phyloP scores from a whole-genome alignment of 2,797 vertebrate species.

The Enteromius fasciolatus region DNA sequence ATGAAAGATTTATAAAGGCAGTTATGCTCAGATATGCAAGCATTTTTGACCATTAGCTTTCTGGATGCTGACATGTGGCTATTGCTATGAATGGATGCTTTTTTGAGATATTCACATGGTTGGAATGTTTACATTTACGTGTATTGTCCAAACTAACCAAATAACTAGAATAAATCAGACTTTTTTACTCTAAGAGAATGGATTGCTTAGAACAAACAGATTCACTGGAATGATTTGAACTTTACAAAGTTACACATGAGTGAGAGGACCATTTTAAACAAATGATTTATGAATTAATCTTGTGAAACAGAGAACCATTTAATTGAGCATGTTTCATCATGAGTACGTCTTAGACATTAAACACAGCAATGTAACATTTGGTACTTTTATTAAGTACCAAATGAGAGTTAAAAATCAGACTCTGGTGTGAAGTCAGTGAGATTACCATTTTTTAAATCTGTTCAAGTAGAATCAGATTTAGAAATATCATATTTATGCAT shows the following conservation, averaged over 20 bases:
- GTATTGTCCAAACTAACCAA: neutral
- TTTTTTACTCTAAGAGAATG: neutral
- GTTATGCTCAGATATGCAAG: neutral
- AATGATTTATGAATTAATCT: neutral
- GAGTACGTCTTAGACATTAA: neutral
- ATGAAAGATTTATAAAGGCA: neutral
- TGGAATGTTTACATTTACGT: neutral
- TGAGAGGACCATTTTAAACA: neutral
- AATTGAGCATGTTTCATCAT: neutral
- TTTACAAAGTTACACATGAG: neutral
- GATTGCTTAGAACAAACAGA: neutral
- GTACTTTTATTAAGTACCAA: neutral
- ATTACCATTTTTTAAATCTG: too few relatives aligned
- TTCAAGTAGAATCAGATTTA: neutral
- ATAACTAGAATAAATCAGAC: neutral
- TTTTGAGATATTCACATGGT: neutral
- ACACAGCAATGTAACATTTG: neutral
- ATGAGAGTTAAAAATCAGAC: neutral
- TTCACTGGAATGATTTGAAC: neutral
- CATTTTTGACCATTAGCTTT: neutral
- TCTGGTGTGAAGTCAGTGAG: neutral
- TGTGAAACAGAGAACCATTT: neutral
- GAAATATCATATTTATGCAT: neutral
- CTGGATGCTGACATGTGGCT: neutral
- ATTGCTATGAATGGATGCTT: neutral